Evolutionary conservation across 2,888 invertebrate species (phyloP).

Genomic region (Tipula unca): DNA sequence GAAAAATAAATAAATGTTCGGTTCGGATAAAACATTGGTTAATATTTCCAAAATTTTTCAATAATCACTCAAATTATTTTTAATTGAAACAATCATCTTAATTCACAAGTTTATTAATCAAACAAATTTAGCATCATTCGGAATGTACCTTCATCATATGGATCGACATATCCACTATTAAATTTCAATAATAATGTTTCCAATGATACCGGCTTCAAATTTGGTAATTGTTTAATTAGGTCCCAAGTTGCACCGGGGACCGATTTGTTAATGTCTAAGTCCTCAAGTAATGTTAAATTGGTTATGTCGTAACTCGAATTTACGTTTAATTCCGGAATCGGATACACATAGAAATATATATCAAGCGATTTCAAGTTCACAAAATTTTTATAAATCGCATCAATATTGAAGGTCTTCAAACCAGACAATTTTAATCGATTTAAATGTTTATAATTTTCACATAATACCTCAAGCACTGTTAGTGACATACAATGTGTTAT

Average conservation of each 20-base stretch:
- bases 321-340: not conserved
- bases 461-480: not conserved
- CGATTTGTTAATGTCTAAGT: not conserved
- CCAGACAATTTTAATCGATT: not conserved
- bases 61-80: too few relatives aligned
- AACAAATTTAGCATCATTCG: too few relatives aligned
- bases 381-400: not conserved
- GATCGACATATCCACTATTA: not conserved
- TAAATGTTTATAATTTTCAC: not conserved
- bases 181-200: not conserved
- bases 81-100: too few relatives aligned
- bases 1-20: too few relatives aligned
- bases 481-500: not conserved
- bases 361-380: not conserved
- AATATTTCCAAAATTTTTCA: too few relatives aligned
- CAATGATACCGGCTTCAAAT: not conserved
- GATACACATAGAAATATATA: not conserved
- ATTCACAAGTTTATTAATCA: too few relatives aligned
- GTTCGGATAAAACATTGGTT: too few relatives aligned
- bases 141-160: not conserved
- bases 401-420: not conserved
- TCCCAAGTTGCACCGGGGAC: not conserved
- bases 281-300: not conserved
- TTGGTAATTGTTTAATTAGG: not conserved
- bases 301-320: not conserved